A percentile compares a stretch with the other conserved stretches of the same genome.
Evolutionary conservation across 2,113 vertebrate species (phyloP).

Genomic region (Procavia capensis): DNA sequence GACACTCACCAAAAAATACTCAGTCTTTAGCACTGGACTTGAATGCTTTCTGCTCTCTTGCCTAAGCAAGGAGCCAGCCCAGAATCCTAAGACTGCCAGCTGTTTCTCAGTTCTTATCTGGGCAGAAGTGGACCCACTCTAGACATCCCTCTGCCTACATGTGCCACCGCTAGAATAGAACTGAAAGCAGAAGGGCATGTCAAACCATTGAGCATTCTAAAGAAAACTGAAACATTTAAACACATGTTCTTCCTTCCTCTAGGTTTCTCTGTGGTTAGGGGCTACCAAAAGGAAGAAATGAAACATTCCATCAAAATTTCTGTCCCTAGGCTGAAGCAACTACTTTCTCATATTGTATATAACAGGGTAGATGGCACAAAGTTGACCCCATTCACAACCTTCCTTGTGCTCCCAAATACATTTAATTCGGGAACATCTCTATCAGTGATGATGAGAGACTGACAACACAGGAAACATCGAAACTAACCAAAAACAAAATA

Average conservation of each 20-base stretch:
- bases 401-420: too few species aligned
- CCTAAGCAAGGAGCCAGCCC: background rate
- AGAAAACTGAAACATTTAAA: background rate
- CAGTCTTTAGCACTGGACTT: background rate
- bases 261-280: background rate
- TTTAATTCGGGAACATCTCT: background rate
- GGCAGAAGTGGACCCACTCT: background rate
- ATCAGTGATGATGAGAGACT: background rate
- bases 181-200: too few species aligned
- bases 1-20: background rate
- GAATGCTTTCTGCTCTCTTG: background rate
- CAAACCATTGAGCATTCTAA: background rate
- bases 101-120: background rate
- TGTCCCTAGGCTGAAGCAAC: background rate
- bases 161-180: background rate
- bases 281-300: background rate
- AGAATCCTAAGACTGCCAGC: background rate
- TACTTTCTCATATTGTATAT: background rate
- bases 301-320: background rate
- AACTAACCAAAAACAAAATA: background rate
- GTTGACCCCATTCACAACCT: background rate
- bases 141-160: background rate
- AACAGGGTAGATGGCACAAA: background rate
- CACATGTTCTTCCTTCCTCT: background rate
- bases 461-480: background rate